Conservation (phyloP, 2,113 vertebrate species). For the Eleginops maclovinus region DNA sequence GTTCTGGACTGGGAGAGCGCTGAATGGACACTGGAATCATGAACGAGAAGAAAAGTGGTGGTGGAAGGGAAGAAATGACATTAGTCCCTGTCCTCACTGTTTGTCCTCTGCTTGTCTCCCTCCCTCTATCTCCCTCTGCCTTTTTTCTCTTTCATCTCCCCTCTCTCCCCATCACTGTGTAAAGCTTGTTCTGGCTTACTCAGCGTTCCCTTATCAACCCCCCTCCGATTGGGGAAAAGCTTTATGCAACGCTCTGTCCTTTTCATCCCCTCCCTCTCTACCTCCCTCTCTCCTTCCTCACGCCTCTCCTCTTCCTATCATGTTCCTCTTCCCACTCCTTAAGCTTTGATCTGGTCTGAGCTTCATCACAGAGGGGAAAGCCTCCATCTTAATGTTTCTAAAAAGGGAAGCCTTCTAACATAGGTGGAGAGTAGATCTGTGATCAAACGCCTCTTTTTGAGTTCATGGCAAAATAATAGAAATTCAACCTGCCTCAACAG, state of each 20-base stretch:
- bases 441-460: neutral
- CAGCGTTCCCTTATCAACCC: slow-evolving; percentile 65
- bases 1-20: neutral
- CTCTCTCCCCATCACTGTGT: slow-evolving; percentile 12
- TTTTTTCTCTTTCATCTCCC: slow-evolving; percentile 5
- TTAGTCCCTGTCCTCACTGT: slow-evolving; percentile 10
- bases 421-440: neutral
- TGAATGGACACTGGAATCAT: neutral
- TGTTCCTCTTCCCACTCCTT: neutral
- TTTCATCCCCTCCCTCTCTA: slow-evolving; percentile 1
- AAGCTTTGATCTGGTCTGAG: slow-evolving; percentile 33
- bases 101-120: slow-evolving; percentile 11
- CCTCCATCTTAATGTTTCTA: neutral
- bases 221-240: slow-evolving; percentile 6
- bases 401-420: neutral
- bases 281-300: neutral
- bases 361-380: neutral
- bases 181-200: slow-evolving; percentile 51
- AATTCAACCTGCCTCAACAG: neutral
- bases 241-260: slow-evolving; percentile 39
- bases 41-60: neutral
- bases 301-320: neutral
- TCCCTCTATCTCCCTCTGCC: neutral
- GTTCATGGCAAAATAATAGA: neutral
- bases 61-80: neutral